Percentiles rank a stretch among this genome's conserved stretches.
Conservation (phyloP, 1,140 invertebrate genomes). For the Lucilia sericata region DNA sequence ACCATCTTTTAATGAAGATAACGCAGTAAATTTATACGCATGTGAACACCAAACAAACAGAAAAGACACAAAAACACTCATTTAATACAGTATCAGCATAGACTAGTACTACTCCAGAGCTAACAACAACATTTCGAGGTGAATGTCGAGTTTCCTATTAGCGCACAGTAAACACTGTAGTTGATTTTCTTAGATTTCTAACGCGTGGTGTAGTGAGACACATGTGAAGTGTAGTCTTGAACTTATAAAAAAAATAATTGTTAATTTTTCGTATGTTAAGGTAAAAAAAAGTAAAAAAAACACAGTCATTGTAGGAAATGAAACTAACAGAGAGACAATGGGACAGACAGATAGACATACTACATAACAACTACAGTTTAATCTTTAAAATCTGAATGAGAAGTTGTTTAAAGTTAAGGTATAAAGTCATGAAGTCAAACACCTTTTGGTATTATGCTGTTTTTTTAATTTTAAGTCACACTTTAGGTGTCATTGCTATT, state of each 20-base stretch:
- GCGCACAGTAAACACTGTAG: not conserved
- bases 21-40: conserved; percentile 26
- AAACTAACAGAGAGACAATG: not conserved
- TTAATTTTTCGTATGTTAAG: conserved; percentile 12
- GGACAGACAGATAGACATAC: not conserved
- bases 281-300: not conserved
- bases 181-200: not conserved
- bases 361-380: not conserved
- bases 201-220: not conserved
- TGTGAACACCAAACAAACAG: not conserved
- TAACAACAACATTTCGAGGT: not conserved
- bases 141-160: not conserved
- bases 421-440: conserved; percentile 15
- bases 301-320: not conserved
- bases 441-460: not conserved
- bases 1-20: conserved; percentile 29
- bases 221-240: not conserved
- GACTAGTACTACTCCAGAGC: too few relatives aligned
- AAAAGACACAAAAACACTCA: not conserved
- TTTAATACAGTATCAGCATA: not conserved
- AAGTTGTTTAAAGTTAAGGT: conserved; percentile 7
- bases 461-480: not conserved
- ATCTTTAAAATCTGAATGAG: conserved; percentile 18
- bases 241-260: conserved; percentile 10
- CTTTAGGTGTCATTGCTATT: conserved; percentile 12